Evolutionary conservation across 2,797 vertebrate genomes (phyloP).

Genomic region (Syngnathus rostellatus): DNA sequence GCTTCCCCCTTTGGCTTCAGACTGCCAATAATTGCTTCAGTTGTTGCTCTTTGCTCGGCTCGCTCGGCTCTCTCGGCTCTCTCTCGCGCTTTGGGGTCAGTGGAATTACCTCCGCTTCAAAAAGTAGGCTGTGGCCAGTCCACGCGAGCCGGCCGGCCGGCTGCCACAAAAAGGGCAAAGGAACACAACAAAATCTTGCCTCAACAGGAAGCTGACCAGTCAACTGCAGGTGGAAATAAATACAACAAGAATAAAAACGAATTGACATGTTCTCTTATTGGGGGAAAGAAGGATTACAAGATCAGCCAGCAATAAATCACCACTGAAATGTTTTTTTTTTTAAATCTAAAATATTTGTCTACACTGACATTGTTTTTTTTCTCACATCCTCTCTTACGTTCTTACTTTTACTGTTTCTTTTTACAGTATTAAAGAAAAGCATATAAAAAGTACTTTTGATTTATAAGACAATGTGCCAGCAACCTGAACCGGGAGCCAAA

Average conservation of each 20-base stretch:
- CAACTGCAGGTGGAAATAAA: neutral
- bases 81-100: conserved; percentile 20
- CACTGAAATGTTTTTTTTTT: too few relatives aligned
- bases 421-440: too few relatives aligned
- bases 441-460: too few relatives aligned
- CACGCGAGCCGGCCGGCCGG: conserved; percentile 3
- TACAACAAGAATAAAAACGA: neutral
- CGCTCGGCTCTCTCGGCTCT: conserved; percentile 13
- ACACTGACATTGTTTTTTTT: too few relatives aligned
- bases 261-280: neutral
- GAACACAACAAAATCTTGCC: neutral
- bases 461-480: too few relatives aligned
- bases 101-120: conserved; percentile 32
- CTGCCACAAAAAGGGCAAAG: neutral
- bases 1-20: conserved; percentile 31
- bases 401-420: too few relatives aligned
- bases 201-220: neutral
- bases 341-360: too few relatives aligned
- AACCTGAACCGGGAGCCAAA: too few relatives aligned
- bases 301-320: neutral
- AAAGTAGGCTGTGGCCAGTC: conserved; percentile 25
- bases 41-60: conserved; percentile 26
- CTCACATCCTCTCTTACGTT: too few relatives aligned
- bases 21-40: conserved; percentile 35
- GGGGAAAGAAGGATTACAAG: neutral